phyloP scores from a whole-genome alignment of 2,113 vertebrate species.

The Hemichromis elongatus region DNA sequence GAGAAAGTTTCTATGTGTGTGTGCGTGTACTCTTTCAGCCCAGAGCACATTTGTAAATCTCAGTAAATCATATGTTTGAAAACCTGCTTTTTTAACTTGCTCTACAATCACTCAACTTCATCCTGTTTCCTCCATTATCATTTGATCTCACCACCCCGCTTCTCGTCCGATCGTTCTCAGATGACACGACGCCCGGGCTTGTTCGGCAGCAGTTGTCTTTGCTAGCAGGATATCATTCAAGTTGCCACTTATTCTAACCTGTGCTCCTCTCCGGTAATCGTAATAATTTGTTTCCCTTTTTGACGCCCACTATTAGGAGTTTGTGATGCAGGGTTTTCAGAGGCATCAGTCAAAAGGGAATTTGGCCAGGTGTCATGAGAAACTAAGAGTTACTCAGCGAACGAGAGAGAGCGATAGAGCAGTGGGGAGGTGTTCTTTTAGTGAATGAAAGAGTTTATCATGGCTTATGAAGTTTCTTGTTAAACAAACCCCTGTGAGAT shows the following conservation, averaged over 20 bases:
- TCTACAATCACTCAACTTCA: constrained; percentile 6
- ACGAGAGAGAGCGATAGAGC: not conserved
- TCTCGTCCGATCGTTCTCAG: not conserved
- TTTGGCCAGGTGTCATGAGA: constrained; percentile 1
- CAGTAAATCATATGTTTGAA: constrained; percentile 31
- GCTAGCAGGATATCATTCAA: constrained; percentile 42
- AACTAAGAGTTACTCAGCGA: not conserved
- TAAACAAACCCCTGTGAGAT: not conserved
- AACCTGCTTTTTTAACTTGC: not conserved
- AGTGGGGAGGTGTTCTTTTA: not conserved
- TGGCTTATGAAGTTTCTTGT: not conserved
- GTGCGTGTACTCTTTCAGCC: not conserved
- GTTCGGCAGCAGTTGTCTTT: constrained; percentile 23
- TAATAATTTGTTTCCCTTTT: constrained; percentile 31
- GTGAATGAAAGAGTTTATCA: not conserved
- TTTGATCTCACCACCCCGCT: constrained; percentile 17
- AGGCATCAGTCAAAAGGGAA: constrained; percentile 44
- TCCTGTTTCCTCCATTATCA: constrained; percentile 21
- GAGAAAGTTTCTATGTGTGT: not conserved
- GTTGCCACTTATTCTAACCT: constrained; percentile 31
- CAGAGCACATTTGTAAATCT: constrained; percentile 16
- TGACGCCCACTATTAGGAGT: constrained; percentile 36
- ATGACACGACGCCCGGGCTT: constrained; percentile 39
- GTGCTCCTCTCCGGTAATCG: constrained; percentile 9
- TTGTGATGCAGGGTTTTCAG: not conserved